These are phyloP conservation scores for Drosophila grimshawi DNA, from an alignment of 1,140 invertebrate species.

Conservation along the genomic window DNA sequence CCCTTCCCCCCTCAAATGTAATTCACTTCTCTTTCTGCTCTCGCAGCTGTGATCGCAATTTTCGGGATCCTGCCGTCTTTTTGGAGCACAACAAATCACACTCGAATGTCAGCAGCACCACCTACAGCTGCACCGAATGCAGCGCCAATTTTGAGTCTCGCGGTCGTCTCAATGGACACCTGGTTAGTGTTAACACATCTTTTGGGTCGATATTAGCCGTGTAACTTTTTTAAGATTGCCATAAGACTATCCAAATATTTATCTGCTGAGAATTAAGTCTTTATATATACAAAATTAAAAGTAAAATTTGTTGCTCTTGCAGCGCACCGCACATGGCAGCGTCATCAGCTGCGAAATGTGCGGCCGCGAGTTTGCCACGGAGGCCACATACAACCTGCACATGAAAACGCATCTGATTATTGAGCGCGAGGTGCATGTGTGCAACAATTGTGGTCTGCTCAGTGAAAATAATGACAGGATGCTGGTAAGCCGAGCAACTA, in stretches of 20 bases:
- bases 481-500: constrained; percentile 18
- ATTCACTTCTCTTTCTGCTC: neutral
- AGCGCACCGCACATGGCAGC: constrained; percentile 55
- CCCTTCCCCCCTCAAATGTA: neutral
- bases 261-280: neutral
- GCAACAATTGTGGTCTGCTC: constrained; percentile 64
- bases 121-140: constrained; percentile 60
- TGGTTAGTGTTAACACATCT: constrained; percentile 41
- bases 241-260: no score
- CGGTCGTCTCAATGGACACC: constrained; percentile 54
- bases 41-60: constrained; percentile 74
- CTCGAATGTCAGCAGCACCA: constrained; percentile 53
- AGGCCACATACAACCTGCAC: constrained; percentile 57
- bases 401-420: constrained; percentile 74
- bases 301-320: neutral
- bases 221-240: no score
- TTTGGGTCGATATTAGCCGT: no score
- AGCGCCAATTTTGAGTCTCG: constrained; percentile 60
- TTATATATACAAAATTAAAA: constrained; percentile 1
- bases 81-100: constrained; percentile 66
- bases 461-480: constrained; percentile 46
- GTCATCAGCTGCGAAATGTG: constrained; percentile 69
- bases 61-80: constrained; percentile 56
- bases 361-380: constrained; percentile 60
- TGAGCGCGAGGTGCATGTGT: constrained; percentile 52